Percentiles rank a stretch among this genome's conserved stretches.
These are phyloP conservation scores for Carduelis carduelis DNA, from an alignment of 2,797 vertebrate genomes.

Conservation along the genomic window DNA sequence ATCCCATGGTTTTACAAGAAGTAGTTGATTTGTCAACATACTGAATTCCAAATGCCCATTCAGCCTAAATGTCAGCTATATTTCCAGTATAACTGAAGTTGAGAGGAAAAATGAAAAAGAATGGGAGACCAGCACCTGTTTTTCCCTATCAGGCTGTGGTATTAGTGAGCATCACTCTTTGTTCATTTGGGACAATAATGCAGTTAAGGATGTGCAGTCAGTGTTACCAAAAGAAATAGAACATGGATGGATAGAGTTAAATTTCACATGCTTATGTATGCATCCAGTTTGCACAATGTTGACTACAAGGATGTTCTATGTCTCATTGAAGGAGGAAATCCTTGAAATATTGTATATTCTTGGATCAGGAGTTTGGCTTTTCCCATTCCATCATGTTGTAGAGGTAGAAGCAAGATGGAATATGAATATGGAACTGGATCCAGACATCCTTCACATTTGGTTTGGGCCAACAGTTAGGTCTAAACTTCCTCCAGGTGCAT, in stretches of 20 bases:
- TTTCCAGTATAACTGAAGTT: neutral
- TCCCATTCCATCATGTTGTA: neutral
- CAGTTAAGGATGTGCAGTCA: neutral
- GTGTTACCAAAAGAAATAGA: neutral
- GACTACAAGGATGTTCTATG: neutral
- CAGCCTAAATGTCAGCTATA: neutral
- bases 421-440: slow-evolving; percentile 16
- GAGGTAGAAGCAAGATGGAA: neutral
- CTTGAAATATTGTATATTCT: neutral
- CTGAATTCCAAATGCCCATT: neutral
- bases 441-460: slow-evolving; percentile 18
- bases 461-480: slow-evolving; percentile 12
- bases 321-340: neutral
- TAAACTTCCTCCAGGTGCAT: slow-evolving; percentile 66
- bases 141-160: neutral
- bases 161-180: neutral
- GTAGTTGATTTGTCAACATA: neutral
- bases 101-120: neutral
- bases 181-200: neutral
- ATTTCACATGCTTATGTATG: neutral
- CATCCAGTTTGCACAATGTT: neutral
- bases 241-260: neutral
- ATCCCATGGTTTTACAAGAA: neutral
- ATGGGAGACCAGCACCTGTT: neutral
- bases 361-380: neutral